A percentile compares a stretch with the other conserved stretches of the same genome.
These are phyloP conservation scores for Catostomus latipinnis DNA, from an alignment of 2,797 vertebrate genomes.

Conservation along the genomic window DNA sequence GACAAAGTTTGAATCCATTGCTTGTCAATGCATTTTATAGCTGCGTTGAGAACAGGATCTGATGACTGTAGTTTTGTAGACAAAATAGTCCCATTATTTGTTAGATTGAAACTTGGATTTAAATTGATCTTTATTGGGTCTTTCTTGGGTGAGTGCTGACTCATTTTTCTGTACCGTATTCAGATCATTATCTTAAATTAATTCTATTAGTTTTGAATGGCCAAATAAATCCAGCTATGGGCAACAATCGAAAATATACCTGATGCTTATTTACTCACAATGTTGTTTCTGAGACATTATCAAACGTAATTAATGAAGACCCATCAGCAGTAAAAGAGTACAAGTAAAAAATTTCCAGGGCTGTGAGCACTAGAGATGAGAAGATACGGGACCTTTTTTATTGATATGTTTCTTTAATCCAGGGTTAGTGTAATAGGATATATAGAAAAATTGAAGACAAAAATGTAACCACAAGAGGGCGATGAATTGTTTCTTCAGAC, in stretches of 20 bases:
- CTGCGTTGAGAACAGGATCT: slow-evolving; percentile 39
- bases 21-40: slow-evolving; percentile 50
- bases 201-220: slow-evolving; percentile 22
- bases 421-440: not conserved
- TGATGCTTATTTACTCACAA: slow-evolving; percentile 5
- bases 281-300: slow-evolving; percentile 33
- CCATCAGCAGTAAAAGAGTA: slow-evolving; percentile 3
- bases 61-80: slow-evolving; percentile 34
- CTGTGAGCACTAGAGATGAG: not conserved
- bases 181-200: slow-evolving; percentile 35
- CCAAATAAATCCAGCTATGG: not conserved
- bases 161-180: slow-evolving; percentile 23
- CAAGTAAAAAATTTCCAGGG: slow-evolving; percentile 12
- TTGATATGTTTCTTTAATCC: slow-evolving; percentile 1
- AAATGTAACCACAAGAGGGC: slow-evolving; percentile 53
- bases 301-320: slow-evolving; percentile 6
- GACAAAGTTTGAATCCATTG: slow-evolving; percentile 51
- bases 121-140: slow-evolving; percentile 13
- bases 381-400: not conserved
- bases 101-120: slow-evolving; percentile 28
- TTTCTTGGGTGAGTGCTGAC: slow-evolving; percentile 34
- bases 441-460: slow-evolving; percentile 4
- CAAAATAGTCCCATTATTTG: slow-evolving; percentile 20
- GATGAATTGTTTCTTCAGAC: slow-evolving; percentile 38
- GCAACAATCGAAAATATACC: slow-evolving; percentile 1